Conservation (phyloP, 2,113 vertebrate species). For the Mirza zaza region DNA sequence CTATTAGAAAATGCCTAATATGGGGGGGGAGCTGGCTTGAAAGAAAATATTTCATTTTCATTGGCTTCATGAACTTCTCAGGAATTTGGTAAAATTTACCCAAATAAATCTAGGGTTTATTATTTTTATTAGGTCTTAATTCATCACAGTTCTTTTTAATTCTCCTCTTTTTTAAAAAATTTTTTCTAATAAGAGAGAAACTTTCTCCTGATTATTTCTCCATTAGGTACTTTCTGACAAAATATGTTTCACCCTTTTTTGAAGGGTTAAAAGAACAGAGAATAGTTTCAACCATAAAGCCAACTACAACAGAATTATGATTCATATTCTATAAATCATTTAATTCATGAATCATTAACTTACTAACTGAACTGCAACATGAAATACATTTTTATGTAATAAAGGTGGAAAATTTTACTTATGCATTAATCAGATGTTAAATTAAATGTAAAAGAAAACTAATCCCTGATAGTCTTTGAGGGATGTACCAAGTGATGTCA, state of each 20-base stretch:
- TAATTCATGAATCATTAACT: slow-evolving; percentile 65
- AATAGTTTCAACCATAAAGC: slow-evolving; percentile 6
- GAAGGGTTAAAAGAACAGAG: slow-evolving; percentile 9
- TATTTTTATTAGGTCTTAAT: neutral
- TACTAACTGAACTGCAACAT: slow-evolving; percentile 51
- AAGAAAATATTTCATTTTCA: neutral
- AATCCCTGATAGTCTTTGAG: slow-evolving; percentile 28
- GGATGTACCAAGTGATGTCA: neutral
- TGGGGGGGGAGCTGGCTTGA: neutral
- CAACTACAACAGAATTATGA: slow-evolving; percentile 36
- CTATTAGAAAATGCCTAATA: neutral
- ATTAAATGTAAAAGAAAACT: slow-evolving; percentile 64
- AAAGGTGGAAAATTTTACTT: slow-evolving; percentile 35
- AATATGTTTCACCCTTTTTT: neutral
- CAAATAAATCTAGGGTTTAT: neutral
- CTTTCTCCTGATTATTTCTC: neutral
- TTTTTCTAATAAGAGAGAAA: neutral
- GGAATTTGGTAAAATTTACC: neutral
- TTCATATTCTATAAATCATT: slow-evolving; percentile 63
- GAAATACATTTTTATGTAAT: slow-evolving; percentile 63
- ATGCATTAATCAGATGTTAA: slow-evolving; percentile 60
- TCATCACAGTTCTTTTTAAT: neutral
- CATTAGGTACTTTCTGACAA: neutral
- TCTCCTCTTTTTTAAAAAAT: neutral
- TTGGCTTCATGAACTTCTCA: neutral